A percentile compares a stretch with the other conserved stretches of the same genome.
Evolutionary conservation across 2,113 vertebrate genomes (phyloP).

Genomic region (Varanus komodoensis): DNA sequence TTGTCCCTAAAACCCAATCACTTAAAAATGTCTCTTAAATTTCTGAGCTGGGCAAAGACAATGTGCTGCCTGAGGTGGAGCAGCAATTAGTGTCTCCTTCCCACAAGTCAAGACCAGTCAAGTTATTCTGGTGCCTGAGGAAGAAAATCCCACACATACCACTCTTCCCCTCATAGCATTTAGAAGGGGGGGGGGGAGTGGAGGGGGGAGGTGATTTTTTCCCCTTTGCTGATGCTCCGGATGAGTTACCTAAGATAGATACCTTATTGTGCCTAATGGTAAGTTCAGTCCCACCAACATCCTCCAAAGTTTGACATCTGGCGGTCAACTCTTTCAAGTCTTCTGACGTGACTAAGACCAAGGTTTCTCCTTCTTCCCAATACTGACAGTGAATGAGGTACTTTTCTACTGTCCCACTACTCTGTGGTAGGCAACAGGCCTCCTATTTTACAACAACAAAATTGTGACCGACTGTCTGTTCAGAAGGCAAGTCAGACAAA

Average conservation of each 20-base stretch:
- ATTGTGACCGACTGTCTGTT: constrained; percentile 4
- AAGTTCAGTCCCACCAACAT: neutral
- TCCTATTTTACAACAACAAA: neutral
- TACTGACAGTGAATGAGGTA: neutral
- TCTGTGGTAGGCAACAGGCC: neutral
- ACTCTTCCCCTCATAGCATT: no score
- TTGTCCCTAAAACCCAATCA: neutral
- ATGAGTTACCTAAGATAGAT: neutral
- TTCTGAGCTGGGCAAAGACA: neutral
- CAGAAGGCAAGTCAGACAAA: neutral
- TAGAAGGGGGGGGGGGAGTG: no score
- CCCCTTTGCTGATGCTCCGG: neutral
- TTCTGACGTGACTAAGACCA: neutral
- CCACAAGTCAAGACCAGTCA: no score
- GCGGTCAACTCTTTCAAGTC: neutral
- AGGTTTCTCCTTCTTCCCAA: neutral
- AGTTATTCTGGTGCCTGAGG: no score
- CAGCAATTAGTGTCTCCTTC: no score
- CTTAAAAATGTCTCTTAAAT: neutral
- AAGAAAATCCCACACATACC: no score
- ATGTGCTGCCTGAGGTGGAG: no score
- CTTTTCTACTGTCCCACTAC: neutral
- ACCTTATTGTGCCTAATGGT: neutral
- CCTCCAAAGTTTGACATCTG: neutral
- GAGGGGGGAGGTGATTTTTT: neutral